Percentiles rank a stretch among this genome's conserved stretches.
phyloP scores from a whole-genome alignment of 2,797 vertebrate genomes.

The Pelobates cultripes region DNA sequence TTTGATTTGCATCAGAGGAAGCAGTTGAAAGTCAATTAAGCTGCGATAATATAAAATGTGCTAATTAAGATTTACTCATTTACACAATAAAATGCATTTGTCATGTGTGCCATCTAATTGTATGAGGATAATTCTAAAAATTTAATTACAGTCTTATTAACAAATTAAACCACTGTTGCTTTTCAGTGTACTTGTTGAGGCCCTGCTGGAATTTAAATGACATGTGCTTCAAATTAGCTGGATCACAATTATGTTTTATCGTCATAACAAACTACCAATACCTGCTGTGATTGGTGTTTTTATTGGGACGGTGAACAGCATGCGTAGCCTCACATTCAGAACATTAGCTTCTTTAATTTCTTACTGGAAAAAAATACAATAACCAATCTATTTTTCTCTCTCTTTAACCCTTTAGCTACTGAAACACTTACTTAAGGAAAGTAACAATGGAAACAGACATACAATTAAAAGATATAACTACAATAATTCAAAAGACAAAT shows the following conservation, averaged over 20 bases:
- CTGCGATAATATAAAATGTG: conserved; percentile 22
- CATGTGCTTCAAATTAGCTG: conserved; percentile 24
- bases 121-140: conserved; percentile 36
- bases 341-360: too few relatives aligned
- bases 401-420: too few relatives aligned
- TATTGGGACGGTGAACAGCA: not conserved
- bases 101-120: conserved; percentile 46
- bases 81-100: conserved; percentile 44
- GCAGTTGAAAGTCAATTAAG: conserved; percentile 42
- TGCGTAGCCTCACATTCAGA: too few relatives aligned
- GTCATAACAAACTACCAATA: conserved; percentile 14
- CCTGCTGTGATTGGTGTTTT: not conserved
- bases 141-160: conserved; percentile 51
- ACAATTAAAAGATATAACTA: too few relatives aligned
- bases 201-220: conserved; percentile 37
- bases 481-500: too few relatives aligned
- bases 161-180: conserved; percentile 27
- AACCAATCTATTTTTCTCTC: too few relatives aligned
- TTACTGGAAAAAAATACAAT: too few relatives aligned
- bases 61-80: conserved; percentile 49
- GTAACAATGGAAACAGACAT: too few relatives aligned
- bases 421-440: too few relatives aligned
- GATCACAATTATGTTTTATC: conserved; percentile 36
- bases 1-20: conserved; percentile 46
- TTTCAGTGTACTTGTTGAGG: not conserved